A percentile compares a stretch with the other conserved stretches of the same genome.
These are phyloP conservation scores for Carposina sasakii DNA, from an alignment of 1,140 invertebrate species.

Conservation along the genomic window DNA sequence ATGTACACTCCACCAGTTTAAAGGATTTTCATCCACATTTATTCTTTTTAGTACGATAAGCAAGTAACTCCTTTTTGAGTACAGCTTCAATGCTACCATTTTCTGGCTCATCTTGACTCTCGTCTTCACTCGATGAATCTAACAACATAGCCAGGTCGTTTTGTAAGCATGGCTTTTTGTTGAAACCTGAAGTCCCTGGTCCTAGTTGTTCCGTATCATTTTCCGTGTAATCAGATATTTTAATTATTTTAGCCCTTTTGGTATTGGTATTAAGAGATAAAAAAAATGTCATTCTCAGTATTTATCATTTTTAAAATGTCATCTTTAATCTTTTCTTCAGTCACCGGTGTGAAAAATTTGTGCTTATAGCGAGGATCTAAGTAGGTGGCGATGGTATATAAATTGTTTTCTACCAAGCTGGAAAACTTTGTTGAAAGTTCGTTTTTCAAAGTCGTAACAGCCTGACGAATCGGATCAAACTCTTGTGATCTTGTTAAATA, in stretches of 20 bases:
- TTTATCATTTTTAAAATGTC: conserved; percentile 21
- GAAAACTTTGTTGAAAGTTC: conserved; percentile 27
- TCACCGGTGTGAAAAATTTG: conserved; percentile 30
- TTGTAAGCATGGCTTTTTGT: conserved; percentile 19
- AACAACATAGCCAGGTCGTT: conserved; percentile 20
- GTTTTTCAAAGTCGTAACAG: too few species aligned
- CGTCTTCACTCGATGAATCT: conserved; percentile 20
- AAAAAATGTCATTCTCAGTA: too few species aligned
- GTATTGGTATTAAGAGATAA: too few species aligned
- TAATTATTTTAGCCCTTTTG: conserved; percentile 12
- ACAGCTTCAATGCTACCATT: too few species aligned
- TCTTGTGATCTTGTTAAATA: too few species aligned
- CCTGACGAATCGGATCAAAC: too few species aligned
- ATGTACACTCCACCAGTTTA: conserved; percentile 31
- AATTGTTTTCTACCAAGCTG: conserved; percentile 19
- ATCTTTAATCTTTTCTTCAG: conserved; percentile 29
- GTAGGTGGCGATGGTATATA: conserved; percentile 29
- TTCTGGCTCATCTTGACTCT: conserved; percentile 19
- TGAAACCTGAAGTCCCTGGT: conserved; percentile 14
- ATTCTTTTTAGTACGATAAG: conserved; percentile 22
- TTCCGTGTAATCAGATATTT: conserved; percentile 13
- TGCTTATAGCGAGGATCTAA: conserved; percentile 35
- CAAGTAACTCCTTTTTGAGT: conserved; percentile 14
- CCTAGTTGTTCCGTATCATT: conserved; percentile 15
- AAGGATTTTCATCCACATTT: conserved; percentile 26